Base-by-base conservation (phyloP, 1,140 invertebrate genomes). In the Stratiolaelaps scimitus region DNA sequence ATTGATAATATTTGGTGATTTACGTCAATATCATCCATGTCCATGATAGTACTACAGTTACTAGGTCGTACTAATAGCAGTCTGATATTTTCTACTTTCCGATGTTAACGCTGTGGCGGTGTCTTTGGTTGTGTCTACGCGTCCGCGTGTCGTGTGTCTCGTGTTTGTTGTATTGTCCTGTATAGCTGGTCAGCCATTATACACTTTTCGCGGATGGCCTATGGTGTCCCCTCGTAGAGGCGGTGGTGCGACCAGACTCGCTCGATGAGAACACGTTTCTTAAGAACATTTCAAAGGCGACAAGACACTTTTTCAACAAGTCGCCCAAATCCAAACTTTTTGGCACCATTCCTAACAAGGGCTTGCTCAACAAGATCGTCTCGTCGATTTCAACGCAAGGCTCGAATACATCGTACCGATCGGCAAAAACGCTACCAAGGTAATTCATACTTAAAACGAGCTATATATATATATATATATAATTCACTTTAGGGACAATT, bases 141-240 rank as follows among this genome's bases (percentile, higher is more conserved):
- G 34, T 10, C 10, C 10, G 34, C 34, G n/a, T 10, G 34, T 0
- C 34, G 10, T 40, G 34, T 40, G 34, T 40, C 34, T 40, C n/a
- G n/a, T 40, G 4, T 4, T 40, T 40, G 34, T 48, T 34, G 23
- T 65, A 43, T n/a, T 56, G n/a, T 64, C 28, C 65, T 44, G 2
- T 44, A 15, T 46, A 73, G 72, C 64, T 73, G 29, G 70, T 73
- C 7, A 72, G 71, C 40, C 72, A 73, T 67, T 73, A 73, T 43
- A 71, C 71, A 15, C 53, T 73, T 19, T 72, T 73, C 45, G 68
- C 67, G 45, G 70, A 72, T 69, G 72, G 72, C 17, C 45, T 73
- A 1, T 73, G 72, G 72, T 73, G 72, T 68, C 64, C 68, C 34
- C 64, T 73, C n/a, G 66, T 67, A 56, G 71, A 73, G 20, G 53